Percentiles rank a stretch among this genome's conserved stretches.
These are phyloP conservation scores for Drosophila bifasciata DNA, from an alignment of 1,140 invertebrate species.

Conservation along the genomic window DNA sequence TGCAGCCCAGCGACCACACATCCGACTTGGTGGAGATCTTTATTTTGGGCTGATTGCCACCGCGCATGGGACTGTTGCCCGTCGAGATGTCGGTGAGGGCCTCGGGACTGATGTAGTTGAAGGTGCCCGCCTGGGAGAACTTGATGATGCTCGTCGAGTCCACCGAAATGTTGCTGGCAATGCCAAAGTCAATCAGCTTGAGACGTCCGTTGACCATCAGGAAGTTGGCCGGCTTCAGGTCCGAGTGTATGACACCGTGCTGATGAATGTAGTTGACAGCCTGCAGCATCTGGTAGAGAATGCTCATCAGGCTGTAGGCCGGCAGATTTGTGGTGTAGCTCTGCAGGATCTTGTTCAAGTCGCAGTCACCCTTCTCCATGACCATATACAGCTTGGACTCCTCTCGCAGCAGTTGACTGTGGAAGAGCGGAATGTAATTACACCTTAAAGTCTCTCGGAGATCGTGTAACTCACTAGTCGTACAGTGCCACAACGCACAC, in stretches of 20 bases:
- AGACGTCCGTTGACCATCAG: conserved; percentile 93
- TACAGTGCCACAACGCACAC: conserved; percentile 93
- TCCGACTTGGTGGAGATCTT: conserved; percentile 96
- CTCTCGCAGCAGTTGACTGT: conserved; percentile 86
- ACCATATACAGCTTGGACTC: conserved; percentile 91
- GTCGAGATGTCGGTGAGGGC: conserved; percentile 88
- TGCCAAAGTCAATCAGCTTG: conserved; percentile 99
- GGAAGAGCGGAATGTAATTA: background rate
- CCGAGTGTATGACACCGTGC: conserved; percentile 96
- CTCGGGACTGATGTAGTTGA: conserved; percentile 99
- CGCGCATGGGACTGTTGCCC: conserved; percentile 76
- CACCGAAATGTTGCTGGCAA: conserved; percentile 94
- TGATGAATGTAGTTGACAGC: conserved; percentile 96
- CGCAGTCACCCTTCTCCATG: conserved; percentile 96
- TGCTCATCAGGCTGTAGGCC: conserved; percentile 91
- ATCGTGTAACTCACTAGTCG: conserved; percentile 91
- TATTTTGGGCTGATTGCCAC: conserved; percentile 79
- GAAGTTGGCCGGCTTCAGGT: conserved; percentile 99
- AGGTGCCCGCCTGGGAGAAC: conserved; percentile 92
- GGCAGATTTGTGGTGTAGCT: conserved; percentile 86
- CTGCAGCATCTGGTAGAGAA: conserved; percentile 97
- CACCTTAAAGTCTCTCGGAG: background rate
- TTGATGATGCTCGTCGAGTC: conserved; percentile 96
- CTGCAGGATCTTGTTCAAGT: conserved; percentile 92
- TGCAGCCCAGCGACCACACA: conserved; percentile 99